Evolutionary conservation across 1,140 invertebrate genomes (phyloP).

Genomic region (Lepidurus arcticus): DNA sequence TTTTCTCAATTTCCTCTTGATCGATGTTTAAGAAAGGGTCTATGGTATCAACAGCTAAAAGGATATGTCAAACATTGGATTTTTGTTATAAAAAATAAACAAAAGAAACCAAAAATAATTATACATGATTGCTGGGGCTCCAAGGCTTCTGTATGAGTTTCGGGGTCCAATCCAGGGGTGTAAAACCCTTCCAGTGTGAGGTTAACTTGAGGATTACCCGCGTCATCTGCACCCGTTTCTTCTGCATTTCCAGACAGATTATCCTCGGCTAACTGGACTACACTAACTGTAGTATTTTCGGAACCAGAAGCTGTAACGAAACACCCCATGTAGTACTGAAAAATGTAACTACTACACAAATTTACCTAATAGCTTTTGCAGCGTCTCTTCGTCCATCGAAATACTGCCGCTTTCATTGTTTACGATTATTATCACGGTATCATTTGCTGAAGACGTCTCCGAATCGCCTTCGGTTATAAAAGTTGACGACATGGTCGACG

Average conservation of each 20-base stretch:
- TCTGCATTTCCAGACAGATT: slow-evolving; percentile 39
- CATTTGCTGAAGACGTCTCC: slow-evolving; percentile 42
- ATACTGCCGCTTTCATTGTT: slow-evolving; percentile 61
- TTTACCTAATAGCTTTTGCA: slow-evolving; percentile 64
- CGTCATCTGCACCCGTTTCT: slow-evolving; percentile 31
- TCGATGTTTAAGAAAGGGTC: slow-evolving; percentile 55
- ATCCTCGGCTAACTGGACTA: slow-evolving; percentile 7
- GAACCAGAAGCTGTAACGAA: slow-evolving; percentile 23
- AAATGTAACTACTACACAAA: slow-evolving; percentile 31
- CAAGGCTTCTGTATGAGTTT: neutral
- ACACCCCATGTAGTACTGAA: neutral
- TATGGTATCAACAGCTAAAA: slow-evolving; percentile 50
- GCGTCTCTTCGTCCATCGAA: slow-evolving; percentile 61
- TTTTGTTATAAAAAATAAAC: too few relatives aligned
- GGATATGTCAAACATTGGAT: slow-evolving; percentile 37
- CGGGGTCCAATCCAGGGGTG: slow-evolving; percentile 32
- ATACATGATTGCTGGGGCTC: slow-evolving; percentile 11
- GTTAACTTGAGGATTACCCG: slow-evolving; percentile 36
- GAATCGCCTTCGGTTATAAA: slow-evolving; percentile 25
- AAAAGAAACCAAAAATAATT: too few relatives aligned
- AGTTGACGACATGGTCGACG: slow-evolving; percentile 27
- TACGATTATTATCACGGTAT: slow-evolving; percentile 61
- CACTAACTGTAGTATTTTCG: neutral
- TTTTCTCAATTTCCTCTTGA: slow-evolving; percentile 52
- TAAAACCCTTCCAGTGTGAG: slow-evolving; percentile 37